Evolutionary conservation across 1,140 invertebrate species (phyloP).

Genomic region (Lucilia sericata): DNA sequence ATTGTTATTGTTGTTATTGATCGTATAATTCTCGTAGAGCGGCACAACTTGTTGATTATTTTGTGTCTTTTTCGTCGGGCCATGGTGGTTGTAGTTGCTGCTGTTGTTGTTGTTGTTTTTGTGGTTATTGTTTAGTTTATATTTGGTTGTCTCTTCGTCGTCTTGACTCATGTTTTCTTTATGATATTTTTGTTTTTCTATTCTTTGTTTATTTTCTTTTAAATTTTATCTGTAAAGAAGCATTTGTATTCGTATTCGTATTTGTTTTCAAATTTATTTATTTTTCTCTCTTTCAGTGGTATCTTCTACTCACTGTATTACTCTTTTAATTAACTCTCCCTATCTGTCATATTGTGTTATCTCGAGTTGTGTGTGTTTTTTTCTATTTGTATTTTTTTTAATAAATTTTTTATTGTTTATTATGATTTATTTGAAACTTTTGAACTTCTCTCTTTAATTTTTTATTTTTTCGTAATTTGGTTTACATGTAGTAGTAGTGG

Average conservation of each 20-base stretch:
- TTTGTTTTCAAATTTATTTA: neutral
- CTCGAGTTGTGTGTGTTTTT: neutral
- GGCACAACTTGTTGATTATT: conserved; percentile 41
- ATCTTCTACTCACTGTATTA: neutral
- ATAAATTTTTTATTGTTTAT: conserved; percentile 30
- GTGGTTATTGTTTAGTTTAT: conserved; percentile 21
- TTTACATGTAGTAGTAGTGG: neutral
- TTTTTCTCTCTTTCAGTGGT: conserved; percentile 1
- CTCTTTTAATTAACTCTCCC: neutral
- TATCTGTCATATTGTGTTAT: neutral
- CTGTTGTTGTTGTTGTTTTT: conserved; percentile 25
- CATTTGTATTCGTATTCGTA: neutral
- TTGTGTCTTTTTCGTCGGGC: conserved; percentile 26
- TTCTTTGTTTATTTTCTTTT: neutral
- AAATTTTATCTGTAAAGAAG: neutral
- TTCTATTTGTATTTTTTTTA: conserved; percentile 45
- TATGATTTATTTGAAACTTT: conserved; percentile 52
- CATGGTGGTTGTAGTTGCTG: conserved; percentile 14
- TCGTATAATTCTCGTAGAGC: conserved; percentile 27
- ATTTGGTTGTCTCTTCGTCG: conserved; percentile 28
- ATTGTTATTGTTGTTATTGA: conserved; percentile 26
- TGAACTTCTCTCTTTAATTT: conserved; percentile 45
- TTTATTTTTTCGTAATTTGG: neutral
- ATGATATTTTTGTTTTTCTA: conserved; percentile 11
- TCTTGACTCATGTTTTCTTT: conserved; percentile 28